Evolutionary conservation across 2,113 vertebrate genomes (phyloP), one percentile per base, ranked within the genome.

Genomic region (Malurus alboscapulatus): DNA sequence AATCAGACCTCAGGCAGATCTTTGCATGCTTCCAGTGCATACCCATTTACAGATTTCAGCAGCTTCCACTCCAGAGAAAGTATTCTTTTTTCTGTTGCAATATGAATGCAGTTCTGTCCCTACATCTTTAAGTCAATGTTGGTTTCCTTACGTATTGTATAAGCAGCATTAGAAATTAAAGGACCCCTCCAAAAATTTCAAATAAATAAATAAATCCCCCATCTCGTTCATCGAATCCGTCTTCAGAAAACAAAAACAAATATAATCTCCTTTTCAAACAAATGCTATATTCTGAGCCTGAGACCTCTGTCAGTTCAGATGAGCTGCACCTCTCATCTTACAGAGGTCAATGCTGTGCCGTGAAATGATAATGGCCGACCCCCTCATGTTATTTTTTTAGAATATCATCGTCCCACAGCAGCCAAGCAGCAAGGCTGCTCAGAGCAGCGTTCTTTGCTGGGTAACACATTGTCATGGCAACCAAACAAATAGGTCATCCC

Each of bases 401-500:
- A 57, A 14, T 54, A 57, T 57, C 6, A 0, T 57, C 92, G 77
- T 48, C 86, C 68, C 69, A 81, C 63, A 93, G 48, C 79, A 93
- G 73, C 45, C 83, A 86, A 75, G 66, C 75, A 87, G 58, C 89
- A 82, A 84, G 53, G 55, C 27, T 88, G 42, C 67, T 87, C 65
- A 44, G 72, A 94, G 65, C 71, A 80, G 62, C 4, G 0, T 53
- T 92, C 73, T 74, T 53, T 0, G 4, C 78, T 40, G 65, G 45
- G 59, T 81, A 94, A 44, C 50, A 27, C 25, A 83, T 85, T 85
- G 95, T 93, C 94, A 96, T 95, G 91, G 88, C 82, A 96, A 96
- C 96, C 55, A 95, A 87, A 91, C 95, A 94, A 95, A 85, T 58
- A 90, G 95, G 86, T 92, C 94, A 81, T 81, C 93, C 74, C 84